phyloP scores from a whole-genome alignment of 2,797 vertebrate genomes.

The Phylloscopus collybita region DNA sequence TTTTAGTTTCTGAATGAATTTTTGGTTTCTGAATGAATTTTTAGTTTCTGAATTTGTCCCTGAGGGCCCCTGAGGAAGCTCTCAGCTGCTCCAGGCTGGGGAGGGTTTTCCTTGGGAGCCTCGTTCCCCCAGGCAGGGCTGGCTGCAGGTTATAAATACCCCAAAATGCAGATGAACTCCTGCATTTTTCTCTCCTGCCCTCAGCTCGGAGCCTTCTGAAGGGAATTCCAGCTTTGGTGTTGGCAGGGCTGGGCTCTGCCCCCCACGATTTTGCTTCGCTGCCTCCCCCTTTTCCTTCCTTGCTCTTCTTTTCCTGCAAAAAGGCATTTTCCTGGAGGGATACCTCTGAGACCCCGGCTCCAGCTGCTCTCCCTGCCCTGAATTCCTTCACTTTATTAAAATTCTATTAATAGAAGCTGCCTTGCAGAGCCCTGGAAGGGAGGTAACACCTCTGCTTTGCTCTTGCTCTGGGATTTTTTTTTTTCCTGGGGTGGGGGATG shows the following conservation, averaged over 20 bases:
- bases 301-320: conserved; percentile 8
- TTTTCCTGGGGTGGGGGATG: not conserved
- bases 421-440: not conserved
- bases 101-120: not conserved
- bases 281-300: conserved; percentile 33
- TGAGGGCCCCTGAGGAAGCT: accelerated
- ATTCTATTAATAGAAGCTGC: not conserved
- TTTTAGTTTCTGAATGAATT: no score
- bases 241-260: not conserved
- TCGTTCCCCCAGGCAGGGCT: not conserved
- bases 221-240: not conserved
- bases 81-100: not conserved
- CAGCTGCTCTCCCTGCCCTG: not conserved
- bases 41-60: not conserved
- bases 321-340: not conserved
- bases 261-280: conserved; percentile 24
- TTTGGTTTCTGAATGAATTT: no score
- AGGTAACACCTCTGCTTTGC: not conserved
- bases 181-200: accelerated
- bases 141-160: not conserved
- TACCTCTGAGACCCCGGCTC: not conserved
- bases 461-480: not conserved
- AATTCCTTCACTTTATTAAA: not conserved
- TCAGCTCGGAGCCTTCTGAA: not conserved
- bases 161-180: not conserved